Conservation (phyloP, 92 coral and sea anemone species). For the Virgularia gustaviana region DNA sequence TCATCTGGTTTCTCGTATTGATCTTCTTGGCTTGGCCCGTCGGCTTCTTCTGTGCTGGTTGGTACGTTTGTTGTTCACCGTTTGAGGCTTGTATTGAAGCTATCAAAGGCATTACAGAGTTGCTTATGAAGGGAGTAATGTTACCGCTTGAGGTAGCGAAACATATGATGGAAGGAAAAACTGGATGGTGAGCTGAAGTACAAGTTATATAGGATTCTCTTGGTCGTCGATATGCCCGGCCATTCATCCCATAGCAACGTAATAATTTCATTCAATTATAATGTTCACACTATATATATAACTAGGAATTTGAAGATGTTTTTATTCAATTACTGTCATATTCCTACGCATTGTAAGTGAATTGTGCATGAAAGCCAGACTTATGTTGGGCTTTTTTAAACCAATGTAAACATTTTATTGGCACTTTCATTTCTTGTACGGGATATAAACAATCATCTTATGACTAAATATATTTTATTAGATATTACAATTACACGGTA, state of each 20-base stretch:
- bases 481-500: too few relatives aligned
- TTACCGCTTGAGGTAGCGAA: constrained; percentile 92
- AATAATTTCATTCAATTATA: not conserved
- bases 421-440: too few relatives aligned
- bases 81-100: constrained; percentile 94
- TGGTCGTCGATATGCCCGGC: too few relatives aligned
- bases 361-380: too few relatives aligned
- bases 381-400: not conserved
- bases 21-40: constrained; percentile 95
- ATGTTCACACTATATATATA: too few relatives aligned
- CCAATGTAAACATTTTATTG: not conserved
- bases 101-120: constrained; percentile 68
- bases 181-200: constrained; percentile 62
- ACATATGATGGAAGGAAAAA: constrained; percentile 94
- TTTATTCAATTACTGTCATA: not conserved
- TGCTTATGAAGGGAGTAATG: constrained; percentile 87
- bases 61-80: constrained; percentile 97
- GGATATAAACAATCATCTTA: too few relatives aligned
- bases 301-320: not conserved
- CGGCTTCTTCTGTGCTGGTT: constrained; percentile 96
- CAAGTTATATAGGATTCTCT: not conserved
- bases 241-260: constrained; percentile 31
- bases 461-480: too few relatives aligned
- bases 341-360: too few relatives aligned
- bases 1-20: constrained; percentile 88